Evolutionary conservation across 2,113 vertebrate genomes (phyloP).

Genomic region (Stigmatopora nigra): DNA sequence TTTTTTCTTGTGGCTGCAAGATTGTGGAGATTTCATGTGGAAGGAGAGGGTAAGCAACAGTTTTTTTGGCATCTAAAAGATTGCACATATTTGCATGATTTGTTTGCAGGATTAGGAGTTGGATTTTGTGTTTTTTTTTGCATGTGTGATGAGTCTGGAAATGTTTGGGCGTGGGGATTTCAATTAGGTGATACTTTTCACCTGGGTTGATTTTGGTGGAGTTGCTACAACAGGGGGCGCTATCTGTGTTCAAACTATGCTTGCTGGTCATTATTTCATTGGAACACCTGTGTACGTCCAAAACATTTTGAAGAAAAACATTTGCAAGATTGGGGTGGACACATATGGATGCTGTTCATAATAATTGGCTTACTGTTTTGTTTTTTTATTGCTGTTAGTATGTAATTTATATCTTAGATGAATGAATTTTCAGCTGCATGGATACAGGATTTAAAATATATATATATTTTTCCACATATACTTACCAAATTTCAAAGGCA

Average conservation of each 20-base stretch:
- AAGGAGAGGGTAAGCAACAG: constrained; percentile 65
- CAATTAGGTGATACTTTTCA: constrained; percentile 18
- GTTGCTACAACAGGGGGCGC: constrained; percentile 39
- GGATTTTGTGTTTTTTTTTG: background rate
- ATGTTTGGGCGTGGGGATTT: background rate
- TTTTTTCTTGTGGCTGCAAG: background rate
- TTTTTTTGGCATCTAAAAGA: background rate
- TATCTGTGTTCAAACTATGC: constrained; percentile 19
- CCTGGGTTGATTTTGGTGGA: constrained; percentile 2
- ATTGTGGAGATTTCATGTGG: constrained; percentile 62
- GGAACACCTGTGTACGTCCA: background rate
- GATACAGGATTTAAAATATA: no score
- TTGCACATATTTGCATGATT: background rate
- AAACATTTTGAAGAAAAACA: background rate
- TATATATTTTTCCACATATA: background rate
- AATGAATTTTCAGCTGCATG: background rate
- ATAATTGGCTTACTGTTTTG: background rate
- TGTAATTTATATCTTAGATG: no score
- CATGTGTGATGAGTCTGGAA: no score
- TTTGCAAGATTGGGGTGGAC: background rate
- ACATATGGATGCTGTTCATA: background rate
- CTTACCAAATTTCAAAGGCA: background rate
- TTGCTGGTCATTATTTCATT: background rate
- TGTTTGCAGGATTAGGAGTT: background rate
- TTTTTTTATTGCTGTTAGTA: no score